A percentile compares a stretch with the other conserved stretches of the same genome.
Conservation (phyloP, 2,888 invertebrate genomes). For the Microctonus hyperodae region DNA sequence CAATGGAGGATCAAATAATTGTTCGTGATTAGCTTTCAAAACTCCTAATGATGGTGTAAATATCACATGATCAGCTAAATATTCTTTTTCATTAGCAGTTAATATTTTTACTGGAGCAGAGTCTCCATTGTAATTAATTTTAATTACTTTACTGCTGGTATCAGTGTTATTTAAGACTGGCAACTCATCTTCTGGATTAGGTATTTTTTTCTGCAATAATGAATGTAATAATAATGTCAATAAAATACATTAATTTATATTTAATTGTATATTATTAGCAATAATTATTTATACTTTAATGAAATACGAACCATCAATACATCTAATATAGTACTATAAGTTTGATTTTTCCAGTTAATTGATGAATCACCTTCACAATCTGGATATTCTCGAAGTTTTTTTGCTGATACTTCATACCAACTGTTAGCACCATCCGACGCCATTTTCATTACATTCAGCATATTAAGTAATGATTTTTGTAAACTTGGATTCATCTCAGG, state of each 20-base stretch:
- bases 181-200: slow-evolving; percentile 49
- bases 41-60: slow-evolving; percentile 76
- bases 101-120: slow-evolving; percentile 39
- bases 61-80: slow-evolving; percentile 70
- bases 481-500: too few species aligned
- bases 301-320: slow-evolving; percentile 50
- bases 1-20: slow-evolving; percentile 68
- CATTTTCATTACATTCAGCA: too few species aligned
- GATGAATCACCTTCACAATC: slow-evolving; percentile 39
- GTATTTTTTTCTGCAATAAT: slow-evolving; percentile 49
- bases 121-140: slow-evolving; percentile 42
- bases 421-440: slow-evolving; percentile 33
- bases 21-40: slow-evolving; percentile 67
- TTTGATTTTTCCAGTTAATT: slow-evolving; percentile 51
- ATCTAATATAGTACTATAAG: slow-evolving; percentile 48
- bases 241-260: too few species aligned
- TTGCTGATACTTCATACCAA: slow-evolving; percentile 37
- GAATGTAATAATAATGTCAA: slow-evolving; percentile 8
- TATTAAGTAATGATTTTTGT: too few species aligned
- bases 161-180: slow-evolving; percentile 49
- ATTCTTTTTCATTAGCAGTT: slow-evolving; percentile 64
- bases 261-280: background rate
- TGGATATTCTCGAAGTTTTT: slow-evolving; percentile 16
- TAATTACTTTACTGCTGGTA: slow-evolving; percentile 47
- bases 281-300: too few species aligned